Conservation (phyloP, 2,888 invertebrate genomes). For the Tetragonisca angustula region DNA sequence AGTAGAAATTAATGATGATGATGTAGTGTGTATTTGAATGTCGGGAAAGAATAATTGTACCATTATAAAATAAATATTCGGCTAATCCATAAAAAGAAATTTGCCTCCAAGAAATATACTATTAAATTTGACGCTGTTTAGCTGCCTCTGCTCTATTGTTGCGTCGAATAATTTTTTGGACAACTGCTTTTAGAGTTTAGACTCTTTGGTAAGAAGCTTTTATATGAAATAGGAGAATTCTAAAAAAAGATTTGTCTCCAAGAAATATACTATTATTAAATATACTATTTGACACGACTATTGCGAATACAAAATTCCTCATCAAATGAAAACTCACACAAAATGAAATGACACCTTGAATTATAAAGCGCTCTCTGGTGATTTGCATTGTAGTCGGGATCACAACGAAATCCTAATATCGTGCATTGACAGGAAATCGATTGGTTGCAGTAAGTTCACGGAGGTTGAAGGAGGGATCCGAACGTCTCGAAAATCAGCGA, state of each 20-base stretch:
- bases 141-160: background rate
- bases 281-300: no score
- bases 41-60: no score
- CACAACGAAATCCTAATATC: background rate
- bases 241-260: no score
- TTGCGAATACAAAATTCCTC: no score
- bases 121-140: background rate
- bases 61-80: no score
- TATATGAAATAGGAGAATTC: no score
- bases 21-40: no score
- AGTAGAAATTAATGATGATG: no score
- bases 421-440: slow-evolving; percentile 14
- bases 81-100: no score
- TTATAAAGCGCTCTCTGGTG: background rate
- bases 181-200: background rate
- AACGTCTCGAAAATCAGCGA: slow-evolving; percentile 42
- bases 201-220: no score
- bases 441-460: slow-evolving; percentile 11
- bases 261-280: no score
- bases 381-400: background rate
- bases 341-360: background rate
- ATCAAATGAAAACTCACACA: background rate
- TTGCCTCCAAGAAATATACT: no score
- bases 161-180: background rate
- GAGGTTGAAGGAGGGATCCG: slow-evolving; percentile 12